Conservation (phyloP, 2,888 invertebrate species). For the Drosophila suboccidentalis region DNA sequence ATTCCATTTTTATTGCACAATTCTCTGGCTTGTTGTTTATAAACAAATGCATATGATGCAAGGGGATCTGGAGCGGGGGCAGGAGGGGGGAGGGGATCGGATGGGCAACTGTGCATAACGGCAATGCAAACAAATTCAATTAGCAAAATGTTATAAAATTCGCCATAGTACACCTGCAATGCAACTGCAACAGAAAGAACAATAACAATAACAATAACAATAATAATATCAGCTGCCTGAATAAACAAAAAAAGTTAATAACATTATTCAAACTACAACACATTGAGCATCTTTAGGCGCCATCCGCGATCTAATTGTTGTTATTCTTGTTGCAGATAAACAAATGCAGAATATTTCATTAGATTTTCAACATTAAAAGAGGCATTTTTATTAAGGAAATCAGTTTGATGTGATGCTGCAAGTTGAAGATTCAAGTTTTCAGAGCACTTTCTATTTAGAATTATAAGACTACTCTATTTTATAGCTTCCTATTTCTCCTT, state of each 20-base stretch:
- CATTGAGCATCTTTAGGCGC: slow-evolving; percentile 37
- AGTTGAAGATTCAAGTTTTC: neutral
- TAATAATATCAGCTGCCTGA: slow-evolving; percentile 41
- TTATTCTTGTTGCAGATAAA: slow-evolving; percentile 5
- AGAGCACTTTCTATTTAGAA: neutral
- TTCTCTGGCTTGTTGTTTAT: slow-evolving; percentile 70
- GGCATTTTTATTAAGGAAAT: slow-evolving; percentile 13
- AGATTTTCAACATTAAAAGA: slow-evolving; percentile 1
- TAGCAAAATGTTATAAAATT: slow-evolving; percentile 71
- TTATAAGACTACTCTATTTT: neutral
- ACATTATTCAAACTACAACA: slow-evolving; percentile 44
- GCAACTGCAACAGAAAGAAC: slow-evolving; percentile 37
- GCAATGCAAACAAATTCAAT: slow-evolving; percentile 72
- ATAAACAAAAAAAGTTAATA: slow-evolving; percentile 53
- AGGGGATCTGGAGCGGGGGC: neutral
- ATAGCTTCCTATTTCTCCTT: neutral
- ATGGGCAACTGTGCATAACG: slow-evolving; percentile 45
- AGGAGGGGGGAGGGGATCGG: neutral
- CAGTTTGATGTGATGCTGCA: slow-evolving; percentile 1
- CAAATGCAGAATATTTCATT: slow-evolving; percentile 12
- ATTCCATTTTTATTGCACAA: slow-evolving; percentile 77
- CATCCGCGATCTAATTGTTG: slow-evolving; percentile 14
- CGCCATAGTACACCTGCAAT: slow-evolving; percentile 73
- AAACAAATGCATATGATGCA: slow-evolving; percentile 66
- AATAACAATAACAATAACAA: slow-evolving; percentile 32